Percentiles rank a stretch among this genome's conserved stretches.
phyloP scores from a whole-genome alignment of 1,140 invertebrate genomes.

The Leptopilina boulardi region DNA sequence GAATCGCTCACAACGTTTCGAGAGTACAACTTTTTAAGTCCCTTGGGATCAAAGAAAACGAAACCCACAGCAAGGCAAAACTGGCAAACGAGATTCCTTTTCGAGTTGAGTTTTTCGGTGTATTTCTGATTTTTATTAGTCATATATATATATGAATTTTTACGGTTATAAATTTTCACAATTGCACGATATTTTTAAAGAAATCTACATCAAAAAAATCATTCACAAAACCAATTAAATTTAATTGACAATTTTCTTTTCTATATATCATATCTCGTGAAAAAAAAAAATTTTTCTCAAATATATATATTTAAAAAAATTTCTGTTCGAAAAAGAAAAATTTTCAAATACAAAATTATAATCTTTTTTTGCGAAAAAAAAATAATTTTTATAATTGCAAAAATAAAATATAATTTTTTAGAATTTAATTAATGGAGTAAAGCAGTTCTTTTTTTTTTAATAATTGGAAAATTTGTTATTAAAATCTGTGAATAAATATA shows the following conservation, averaged over 20 bases:
- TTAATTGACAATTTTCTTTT: conserved; percentile 1
- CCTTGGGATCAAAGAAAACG: conserved; percentile 8
- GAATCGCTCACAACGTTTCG: neutral
- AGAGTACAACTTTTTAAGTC: neutral
- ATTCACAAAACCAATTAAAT: neutral
- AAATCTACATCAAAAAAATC: no score
- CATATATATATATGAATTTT: conserved; percentile 21
- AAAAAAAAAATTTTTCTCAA: neutral
- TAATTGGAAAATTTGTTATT: neutral
- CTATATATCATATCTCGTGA: no score
- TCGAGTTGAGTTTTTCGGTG: conserved; percentile 10
- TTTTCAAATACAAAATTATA: no score
- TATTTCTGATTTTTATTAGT: conserved; percentile 27
- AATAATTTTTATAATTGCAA: no score
- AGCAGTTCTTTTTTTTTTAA: neutral
- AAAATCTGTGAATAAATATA: neutral
- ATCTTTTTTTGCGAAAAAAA: no score
- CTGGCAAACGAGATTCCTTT: conserved; percentile 22
- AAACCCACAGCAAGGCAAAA: conserved; percentile 3
- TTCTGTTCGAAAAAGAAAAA: no score
- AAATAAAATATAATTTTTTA: no score
- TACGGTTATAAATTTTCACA: neutral
- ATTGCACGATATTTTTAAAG: neutral
- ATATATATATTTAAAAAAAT: no score
- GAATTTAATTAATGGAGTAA: no score